phyloP scores from a whole-genome alignment of 1,140 invertebrate species.

The Euschistus heros region DNA sequence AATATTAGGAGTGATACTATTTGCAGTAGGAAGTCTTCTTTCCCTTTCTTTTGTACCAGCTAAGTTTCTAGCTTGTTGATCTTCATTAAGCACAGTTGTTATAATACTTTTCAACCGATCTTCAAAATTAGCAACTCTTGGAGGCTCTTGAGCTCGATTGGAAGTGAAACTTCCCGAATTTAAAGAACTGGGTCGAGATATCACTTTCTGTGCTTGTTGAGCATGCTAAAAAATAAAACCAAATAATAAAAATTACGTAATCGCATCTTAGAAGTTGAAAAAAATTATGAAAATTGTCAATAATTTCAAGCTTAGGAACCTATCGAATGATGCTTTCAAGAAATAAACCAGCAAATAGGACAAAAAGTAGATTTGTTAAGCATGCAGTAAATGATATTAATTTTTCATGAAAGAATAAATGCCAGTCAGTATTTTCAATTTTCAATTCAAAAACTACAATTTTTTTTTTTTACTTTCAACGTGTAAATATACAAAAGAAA shows the following conservation, averaged over 20 bases:
- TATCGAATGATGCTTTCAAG: too few species aligned
- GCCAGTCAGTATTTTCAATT: too few species aligned
- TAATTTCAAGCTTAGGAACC: too few species aligned
- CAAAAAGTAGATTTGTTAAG: too few species aligned
- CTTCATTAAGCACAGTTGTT: constrained; percentile 78
- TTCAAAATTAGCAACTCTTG: constrained; percentile 76
- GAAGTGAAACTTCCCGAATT: constrained; percentile 13
- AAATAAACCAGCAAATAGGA: too few species aligned
- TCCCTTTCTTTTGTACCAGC: constrained; percentile 21
- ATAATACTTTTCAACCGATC: constrained; percentile 87
- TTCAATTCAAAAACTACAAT: too few species aligned
- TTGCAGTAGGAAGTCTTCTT: constrained; percentile 22
- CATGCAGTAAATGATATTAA: too few species aligned
- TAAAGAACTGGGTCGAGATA: neutral
- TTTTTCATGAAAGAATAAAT: too few species aligned
- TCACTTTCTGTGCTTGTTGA: neutral
- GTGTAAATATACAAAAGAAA: too few species aligned
- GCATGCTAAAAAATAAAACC: neutral
- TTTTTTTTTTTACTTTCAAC: too few species aligned
- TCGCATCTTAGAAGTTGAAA: neutral
- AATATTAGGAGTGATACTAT: constrained; percentile 23
- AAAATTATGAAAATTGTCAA: too few species aligned
- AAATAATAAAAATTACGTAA: neutral
- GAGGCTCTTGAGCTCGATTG: constrained; percentile 55
- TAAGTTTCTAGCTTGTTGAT: constrained; percentile 48